Base-by-base conservation (phyloP, 2,113 vertebrate genomes). In the Apteryx mantelli region DNA sequence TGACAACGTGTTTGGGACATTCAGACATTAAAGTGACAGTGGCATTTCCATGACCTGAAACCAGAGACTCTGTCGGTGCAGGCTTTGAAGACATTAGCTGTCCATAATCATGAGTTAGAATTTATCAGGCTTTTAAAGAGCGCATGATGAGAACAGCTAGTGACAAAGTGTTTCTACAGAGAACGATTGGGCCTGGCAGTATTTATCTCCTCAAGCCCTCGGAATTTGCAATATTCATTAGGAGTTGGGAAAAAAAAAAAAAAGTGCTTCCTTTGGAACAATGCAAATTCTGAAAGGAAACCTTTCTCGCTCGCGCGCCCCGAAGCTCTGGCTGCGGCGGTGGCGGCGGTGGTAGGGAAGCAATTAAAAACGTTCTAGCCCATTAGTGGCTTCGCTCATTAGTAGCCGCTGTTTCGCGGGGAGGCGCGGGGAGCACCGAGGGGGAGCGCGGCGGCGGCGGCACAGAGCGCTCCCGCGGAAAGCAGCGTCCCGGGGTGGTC, bases 1-100 rank as follows among this genome's bases (percentile, higher is more conserved):
- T 97, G 97, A 98, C 97, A 98, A 97, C 2, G 97, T 98, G 97
- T 97, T 97, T 82, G 97, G 92, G 97, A 97, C 95, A 96, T 97
- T 81, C 90, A 81, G 90, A 83, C 96, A 97, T 95, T 40, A 77
- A 87, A 96, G 92, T 98, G 98, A 98, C 98, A 98, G 96, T 83
- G 87, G 95, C 97, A 94, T 96, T 96, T 95, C 93, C 91, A 90
- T 98, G 97, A 97, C 96, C 97, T 95, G 96, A 92, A 97, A 97
- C 85, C 65, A 81, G 94, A 95, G 87, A 64, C 93, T 88, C 94
- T 69, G 94, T 53, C 75, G 70, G 75, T 13, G 38, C 8, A 24
- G 75, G 89, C 93, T 97, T 89, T 93, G 91, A 94, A 93, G 95
- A 82, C 95, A 70, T 95, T 68, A 92, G 90, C 95, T 92, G 95